Evolutionary conservation across 2,888 invertebrate species (phyloP), one percentile per base, ranked within the genome.

Genomic region (Eumerus sabulonum): DNA sequence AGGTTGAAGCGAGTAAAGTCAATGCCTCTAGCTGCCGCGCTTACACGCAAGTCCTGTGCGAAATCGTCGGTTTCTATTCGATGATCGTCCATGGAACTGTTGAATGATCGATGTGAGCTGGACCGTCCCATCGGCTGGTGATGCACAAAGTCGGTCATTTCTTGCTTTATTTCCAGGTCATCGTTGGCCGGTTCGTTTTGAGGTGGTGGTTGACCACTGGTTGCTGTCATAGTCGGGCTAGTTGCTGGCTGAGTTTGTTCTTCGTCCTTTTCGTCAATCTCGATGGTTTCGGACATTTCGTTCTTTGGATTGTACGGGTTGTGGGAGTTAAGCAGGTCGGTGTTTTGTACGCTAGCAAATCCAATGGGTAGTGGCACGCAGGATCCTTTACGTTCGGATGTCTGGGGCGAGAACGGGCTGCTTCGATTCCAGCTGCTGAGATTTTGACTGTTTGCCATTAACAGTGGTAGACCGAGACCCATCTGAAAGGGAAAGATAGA

Each of bases 21-120:
- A 40, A 85, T 76, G n/a, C 84, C 81, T 17, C 83, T 82, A 9
- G 86, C 85, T 27, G 83, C 82, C 2, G 84, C 84, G 54, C 86
- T 87, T 0, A 87, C 85, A 5, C 87, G 85, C 70, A 87, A 76
- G 59, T 87, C 87, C 83, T 87, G 87, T 16, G 88, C 87, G 83
- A 86, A 88, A 53, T 88, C 88, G 74, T 86, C 76, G 27, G 82
- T 76, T 17, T 82, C 82, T 14, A 83, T 77, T 48, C 87, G 85
- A 40, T 86, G 86, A 53, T 88, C 88, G 51, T 87, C 87, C 16
- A 85, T 85, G 13, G 87, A 86, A 51, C 87, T 87, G 44, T 59
- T 79, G 63, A 86, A 87, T 81, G 87, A 87, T 81, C 87, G 87
- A 83, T 86, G 86, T 35, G 88, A 87, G 48, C 86, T 87, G 2